A percentile compares a stretch with the other conserved stretches of the same genome.
Conservation (phyloP, 2,113 vertebrate species). For the Silurus glanis region DNA sequence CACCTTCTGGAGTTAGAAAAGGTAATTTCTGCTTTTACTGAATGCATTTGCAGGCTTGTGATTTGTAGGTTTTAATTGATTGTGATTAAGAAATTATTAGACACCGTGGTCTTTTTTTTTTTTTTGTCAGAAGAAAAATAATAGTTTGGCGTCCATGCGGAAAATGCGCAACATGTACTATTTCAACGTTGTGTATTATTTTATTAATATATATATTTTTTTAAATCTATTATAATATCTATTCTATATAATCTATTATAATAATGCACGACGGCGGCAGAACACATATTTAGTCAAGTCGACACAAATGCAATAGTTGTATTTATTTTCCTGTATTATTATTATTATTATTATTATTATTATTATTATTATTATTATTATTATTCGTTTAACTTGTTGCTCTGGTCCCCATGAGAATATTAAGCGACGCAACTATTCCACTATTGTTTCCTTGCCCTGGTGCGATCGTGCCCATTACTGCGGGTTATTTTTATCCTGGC, state of each 20-base stretch:
- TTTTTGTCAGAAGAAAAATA: neutral
- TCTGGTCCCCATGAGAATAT: slow-evolving; percentile 88
- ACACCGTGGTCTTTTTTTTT: neutral
- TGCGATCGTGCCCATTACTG: slow-evolving; percentile 82
- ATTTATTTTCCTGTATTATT: neutral
- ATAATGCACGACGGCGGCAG: neutral
- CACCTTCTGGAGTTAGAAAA: slow-evolving; percentile 99
- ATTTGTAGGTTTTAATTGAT: neutral
- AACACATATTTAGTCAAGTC: no score
- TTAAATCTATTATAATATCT: neutral
- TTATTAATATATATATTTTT: neutral
- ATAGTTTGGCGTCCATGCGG: neutral
- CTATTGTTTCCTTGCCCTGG: slow-evolving; percentile 89
- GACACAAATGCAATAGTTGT: neutral
- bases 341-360: slow-evolving; percentile 49
- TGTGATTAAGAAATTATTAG: neutral
- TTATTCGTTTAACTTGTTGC: slow-evolving; percentile 83
- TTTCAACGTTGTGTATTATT: neutral
- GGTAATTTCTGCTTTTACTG: slow-evolving; percentile 75
- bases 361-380: slow-evolving; percentile 45
- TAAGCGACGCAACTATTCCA: slow-evolving; percentile 86
- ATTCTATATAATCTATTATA: neutral
- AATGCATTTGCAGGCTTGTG: neutral
- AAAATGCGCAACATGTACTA: neutral
- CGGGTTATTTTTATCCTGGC: slow-evolving; percentile 80